Evolutionary conservation across 1,140 invertebrate species (phyloP).

Genomic region (Whitmania pigra): DNA sequence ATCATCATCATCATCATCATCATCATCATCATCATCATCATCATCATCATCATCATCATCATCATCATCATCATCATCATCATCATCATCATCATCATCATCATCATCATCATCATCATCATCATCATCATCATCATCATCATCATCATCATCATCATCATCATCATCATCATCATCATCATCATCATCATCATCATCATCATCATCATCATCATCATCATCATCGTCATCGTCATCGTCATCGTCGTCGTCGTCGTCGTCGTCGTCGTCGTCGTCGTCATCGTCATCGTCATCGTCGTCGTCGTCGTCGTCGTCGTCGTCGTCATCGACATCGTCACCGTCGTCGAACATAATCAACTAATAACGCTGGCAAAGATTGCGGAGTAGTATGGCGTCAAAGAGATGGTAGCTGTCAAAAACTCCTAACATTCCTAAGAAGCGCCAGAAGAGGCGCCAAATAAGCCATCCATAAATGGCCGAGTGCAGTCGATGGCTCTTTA

Average conservation of each 20-base stretch:
- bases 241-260: not conserved
- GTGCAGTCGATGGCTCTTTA: too few relatives aligned
- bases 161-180: not conserved
- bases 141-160: slow-evolving; percentile 2
- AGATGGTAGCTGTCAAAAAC: too few relatives aligned
- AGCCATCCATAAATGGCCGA: too few relatives aligned
- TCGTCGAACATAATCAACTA: too few relatives aligned
- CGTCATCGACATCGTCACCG: not conserved
- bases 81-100: not conserved
- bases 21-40: slow-evolving; percentile 2
- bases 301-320: not conserved
- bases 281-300: slow-evolving; percentile 3
- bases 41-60: not conserved
- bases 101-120: slow-evolving; percentile 2
- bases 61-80: not conserved
- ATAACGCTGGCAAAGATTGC: too few relatives aligned
- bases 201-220: not conserved
- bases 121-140: not conserved
- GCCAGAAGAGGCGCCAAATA: too few relatives aligned
- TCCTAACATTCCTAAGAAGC: too few relatives aligned
- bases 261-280: not conserved
- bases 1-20: not conserved
- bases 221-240: not conserved
- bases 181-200: not conserved
- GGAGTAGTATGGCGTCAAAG: too few relatives aligned